A percentile compares a stretch with the other conserved stretches of the same genome.
These are phyloP conservation scores for Rhineura floridana DNA, from an alignment of 2,113 vertebrate species.

Conservation along the genomic window DNA sequence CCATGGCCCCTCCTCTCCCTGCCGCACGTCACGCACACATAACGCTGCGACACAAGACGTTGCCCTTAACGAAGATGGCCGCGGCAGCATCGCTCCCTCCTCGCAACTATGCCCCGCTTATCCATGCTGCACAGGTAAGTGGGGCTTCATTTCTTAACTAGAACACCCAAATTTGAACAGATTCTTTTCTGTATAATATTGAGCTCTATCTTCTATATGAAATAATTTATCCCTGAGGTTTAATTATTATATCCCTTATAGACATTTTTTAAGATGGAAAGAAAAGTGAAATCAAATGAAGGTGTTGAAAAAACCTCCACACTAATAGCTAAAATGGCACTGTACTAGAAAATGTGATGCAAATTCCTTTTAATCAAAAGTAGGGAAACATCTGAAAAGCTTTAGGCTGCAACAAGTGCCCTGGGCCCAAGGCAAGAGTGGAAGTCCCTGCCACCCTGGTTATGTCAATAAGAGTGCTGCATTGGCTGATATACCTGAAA, in stretches of 20 bases:
- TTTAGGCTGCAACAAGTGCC: conserved; percentile 44
- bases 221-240: conserved; percentile 14
- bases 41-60: no score
- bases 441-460: conserved; percentile 51
- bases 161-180: neutral
- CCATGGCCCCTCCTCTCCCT: no score
- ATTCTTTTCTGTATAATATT: neutral
- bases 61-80: no score
- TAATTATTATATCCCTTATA: neutral
- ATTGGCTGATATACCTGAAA: conserved; percentile 15
- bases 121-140: no score
- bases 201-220: neutral
- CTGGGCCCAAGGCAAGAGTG: neutral
- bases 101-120: no score
- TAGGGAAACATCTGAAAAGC: conserved; percentile 63
- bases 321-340: conserved; percentile 59
- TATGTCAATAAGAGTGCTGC: conserved; percentile 52
- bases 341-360: conserved; percentile 53
- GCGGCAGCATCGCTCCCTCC: neutral
- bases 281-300: conserved; percentile 60
- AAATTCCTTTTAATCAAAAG: conserved; percentile 68
- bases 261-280: conserved; percentile 29
- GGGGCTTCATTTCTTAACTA: no score
- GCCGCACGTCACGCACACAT: no score
- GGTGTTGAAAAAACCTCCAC: conserved; percentile 62